These are phyloP conservation scores for Ceyx margarethae DNA, from an alignment of 2,113 vertebrate species.

Conservation along the genomic window DNA sequence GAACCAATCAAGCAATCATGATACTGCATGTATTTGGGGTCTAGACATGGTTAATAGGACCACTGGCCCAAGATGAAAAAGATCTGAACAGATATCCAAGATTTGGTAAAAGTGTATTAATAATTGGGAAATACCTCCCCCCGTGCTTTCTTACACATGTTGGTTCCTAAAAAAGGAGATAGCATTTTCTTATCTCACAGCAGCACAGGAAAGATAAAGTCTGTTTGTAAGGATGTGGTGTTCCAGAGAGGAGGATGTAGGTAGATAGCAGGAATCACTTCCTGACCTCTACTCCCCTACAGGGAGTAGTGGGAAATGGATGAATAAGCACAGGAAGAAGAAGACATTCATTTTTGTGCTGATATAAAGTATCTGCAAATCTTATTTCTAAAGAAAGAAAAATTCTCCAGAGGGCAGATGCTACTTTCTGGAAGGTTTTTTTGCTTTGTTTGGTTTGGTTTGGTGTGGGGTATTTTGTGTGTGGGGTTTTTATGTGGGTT, in stretches of 20 bases:
- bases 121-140: rapidly evolving
- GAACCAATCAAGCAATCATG: background rate
- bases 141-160: background rate
- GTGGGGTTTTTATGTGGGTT: too few relatives aligned
- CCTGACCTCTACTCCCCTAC: background rate
- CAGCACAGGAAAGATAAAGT: background rate
- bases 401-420: background rate
- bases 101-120: background rate
- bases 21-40: background rate
- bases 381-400: background rate
- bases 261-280: background rate
- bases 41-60: background rate
- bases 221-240: background rate
- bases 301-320: background rate
- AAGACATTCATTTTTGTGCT: background rate
- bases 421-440: background rate
- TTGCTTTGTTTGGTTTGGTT: too few relatives aligned
- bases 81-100: background rate
- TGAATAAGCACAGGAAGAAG: background rate
- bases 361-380: background rate
- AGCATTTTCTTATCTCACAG: background rate
- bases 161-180: too few relatives aligned
- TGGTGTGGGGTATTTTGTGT: too few relatives aligned
- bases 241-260: background rate
- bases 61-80: background rate